Base-by-base conservation (phyloP, 2,113 vertebrate genomes). In the Nothoprocta pentlandii region DNA sequence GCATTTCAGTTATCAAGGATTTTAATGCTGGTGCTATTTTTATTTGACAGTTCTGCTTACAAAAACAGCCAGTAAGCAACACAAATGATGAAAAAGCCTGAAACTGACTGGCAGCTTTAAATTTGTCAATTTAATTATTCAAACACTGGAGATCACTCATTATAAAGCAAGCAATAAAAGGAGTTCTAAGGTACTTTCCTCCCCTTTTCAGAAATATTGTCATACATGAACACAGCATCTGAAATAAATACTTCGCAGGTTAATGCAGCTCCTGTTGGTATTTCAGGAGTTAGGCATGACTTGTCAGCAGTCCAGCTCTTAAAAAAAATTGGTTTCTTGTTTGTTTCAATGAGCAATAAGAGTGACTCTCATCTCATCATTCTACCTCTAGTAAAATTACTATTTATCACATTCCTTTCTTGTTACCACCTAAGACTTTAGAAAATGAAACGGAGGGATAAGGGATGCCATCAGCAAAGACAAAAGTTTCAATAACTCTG, bases 11-110 rank as follows among this genome's bases (percentile, higher is more conserved):
- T 79, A 97, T 70, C 70, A 92, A 94, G 85, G 71, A 30, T 94
- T 94, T 97, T 95, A 92, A 15, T 78, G 59, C n/a, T 82, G 42
- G 73, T 95, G 73, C 11, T 96, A 82, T 97, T 97, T 97, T 97
- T 83, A 91, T 63, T 79, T 83, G 54, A 93, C 89, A 96, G 47
- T 70, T 94, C 68, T 89, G 71, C 89, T 97, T 97, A 93, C 28
- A 80, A 68, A 90, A 80, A 58, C 90, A 44, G 93, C 12, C 32
- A 66, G 53, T 66, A 95, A 96, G 34, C 47, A 86, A 93, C 82
- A 90, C 64, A 97, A 95, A 96, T 91, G 22, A 85, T 91, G 51
- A 87, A 19, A 73, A 30, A 78, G 6, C 58, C 79, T 87, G 64
- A 56, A 95, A 56, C 22, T 80, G 71, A 77, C 68, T 74, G 82